Base-by-base conservation (phyloP, 2,113 vertebrate species). In the Machaerirhynchus nigripectus region DNA sequence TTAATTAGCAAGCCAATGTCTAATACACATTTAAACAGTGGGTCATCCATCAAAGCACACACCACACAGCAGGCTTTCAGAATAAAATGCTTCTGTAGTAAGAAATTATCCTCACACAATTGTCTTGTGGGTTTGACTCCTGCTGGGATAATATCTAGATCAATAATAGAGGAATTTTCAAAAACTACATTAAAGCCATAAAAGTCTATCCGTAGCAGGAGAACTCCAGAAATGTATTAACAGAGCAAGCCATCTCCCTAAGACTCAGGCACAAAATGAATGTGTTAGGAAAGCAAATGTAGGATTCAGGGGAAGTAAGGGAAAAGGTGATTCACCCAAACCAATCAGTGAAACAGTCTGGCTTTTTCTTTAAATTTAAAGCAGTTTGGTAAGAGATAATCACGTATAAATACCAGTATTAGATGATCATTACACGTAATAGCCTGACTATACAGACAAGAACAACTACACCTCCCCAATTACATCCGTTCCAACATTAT, bases 131-230 rank as follows among this genome's bases (percentile, higher is more conserved):
- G 87, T 98, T 97, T 96, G 96, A 95, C 87, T 97, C 97, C 97
- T 97, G 97, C 81, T 59, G 97, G 91, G 98, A 97, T 98, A 98
- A 98, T 97, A 98, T 97, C 96, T 96, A 97, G 97, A 98, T 97
- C 95, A 94, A 96, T 98, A 98, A 97, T 96, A 95, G 95, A 94
- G 71, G 95, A 97, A 97, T 98, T 97, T 98, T 97, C 91, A 95
- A 96, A 97, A 97, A 95, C 94, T 97, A 95, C 98, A 97, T 97
- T 97, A 98, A 95, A 97, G 90, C 91, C 80, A 90, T 97, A 97
- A 97, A 97, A 95, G 90, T 77, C 95, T 96, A 91, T 95, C 96
- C 93, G 33, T 96, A 97, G 95, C 84, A 95, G 88, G 84, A 97
- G 96, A 97, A 95, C 59, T 84, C 95, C 91, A 97, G 95, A 97